Base-by-base conservation (phyloP, 53 echinoderm and acorn worm species). In the Crossaster papposus region DNA sequence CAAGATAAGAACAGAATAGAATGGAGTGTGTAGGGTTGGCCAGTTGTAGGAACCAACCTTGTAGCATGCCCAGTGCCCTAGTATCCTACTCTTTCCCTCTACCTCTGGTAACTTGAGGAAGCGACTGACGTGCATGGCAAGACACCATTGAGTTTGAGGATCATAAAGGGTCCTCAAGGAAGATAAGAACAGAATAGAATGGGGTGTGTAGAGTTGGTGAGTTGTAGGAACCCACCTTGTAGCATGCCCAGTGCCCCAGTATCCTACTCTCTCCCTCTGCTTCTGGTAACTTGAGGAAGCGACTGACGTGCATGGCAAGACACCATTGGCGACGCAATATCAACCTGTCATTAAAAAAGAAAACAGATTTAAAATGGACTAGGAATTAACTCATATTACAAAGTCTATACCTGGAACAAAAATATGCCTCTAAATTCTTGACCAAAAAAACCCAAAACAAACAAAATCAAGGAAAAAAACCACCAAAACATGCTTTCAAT, bases 221-320 rank as follows among this genome's bases (percentile, higher is more conserved):
- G 24, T 22, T 36, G 62, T 12, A 13, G 3, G 0, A 0, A 20
- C 36, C 36, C 85, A 97, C 97, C 95, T 97, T 95, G 75, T 95
- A 97, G 73, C 97, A 97, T 3, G 97, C 97, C 97, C 97, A 97
- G 92, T 97, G 97, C 2, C 91, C 95, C 8, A 95, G 83, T n/a
- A 97, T 97, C n/a, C 97, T 71, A 78, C 95, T 95, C 76, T 94
- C 94, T 65, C 96, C 94, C 62, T 97, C 97, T 51, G 95, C 90
- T 38, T 97, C 97, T 52, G 97, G 91, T 14, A 95, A 85, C 77
- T 97, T 97, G 13, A 97, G 90, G 72, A 95, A 97, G 79, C 94
- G 94, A 75, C 97, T 94, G 64, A 97, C 94, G 50, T 93, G 93
- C 84, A 95, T 94, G 63, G 97, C 95, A 54, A 97, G 91, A 23